phyloP scores from a whole-genome alignment of 2,888 invertebrate species.

The Panzeria rudis region DNA sequence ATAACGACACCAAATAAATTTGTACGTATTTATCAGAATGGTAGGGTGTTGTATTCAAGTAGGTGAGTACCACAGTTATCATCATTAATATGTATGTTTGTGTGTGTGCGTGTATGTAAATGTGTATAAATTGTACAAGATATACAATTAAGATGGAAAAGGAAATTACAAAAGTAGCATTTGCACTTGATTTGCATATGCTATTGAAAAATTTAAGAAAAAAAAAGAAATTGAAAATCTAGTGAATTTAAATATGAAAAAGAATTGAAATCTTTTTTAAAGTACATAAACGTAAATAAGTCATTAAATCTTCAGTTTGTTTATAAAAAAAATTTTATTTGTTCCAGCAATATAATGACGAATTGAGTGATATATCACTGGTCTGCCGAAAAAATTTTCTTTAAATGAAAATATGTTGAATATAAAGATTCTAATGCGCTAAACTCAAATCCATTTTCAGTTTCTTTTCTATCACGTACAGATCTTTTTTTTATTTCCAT shows the following conservation, averaged over 20 bases:
- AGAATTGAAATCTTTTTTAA: background rate
- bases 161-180: constrained; percentile 23
- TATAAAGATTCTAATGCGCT: too few relatives aligned
- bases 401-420: too few relatives aligned
- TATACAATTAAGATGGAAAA: constrained; percentile 11
- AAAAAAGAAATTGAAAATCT: background rate
- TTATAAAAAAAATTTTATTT: too few relatives aligned
- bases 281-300: too few relatives aligned
- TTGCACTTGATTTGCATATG: constrained; percentile 21
- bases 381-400: too few relatives aligned
- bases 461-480: too few relatives aligned
- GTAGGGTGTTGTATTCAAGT: constrained; percentile 90
- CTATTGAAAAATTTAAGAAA: background rate
- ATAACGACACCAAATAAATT: constrained; percentile 94
- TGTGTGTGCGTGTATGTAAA: background rate
- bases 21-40: constrained; percentile 90
- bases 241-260: background rate
- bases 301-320: background rate
- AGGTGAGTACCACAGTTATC: constrained; percentile 84
- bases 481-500: too few relatives aligned
- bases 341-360: too few relatives aligned
- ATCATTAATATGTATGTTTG: background rate
- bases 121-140: background rate
- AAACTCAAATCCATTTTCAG: too few relatives aligned
- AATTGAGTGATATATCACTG: too few relatives aligned